These are phyloP conservation scores for Trilocha varians DNA, from an alignment of 2,888 invertebrate species.

Conservation along the genomic window DNA sequence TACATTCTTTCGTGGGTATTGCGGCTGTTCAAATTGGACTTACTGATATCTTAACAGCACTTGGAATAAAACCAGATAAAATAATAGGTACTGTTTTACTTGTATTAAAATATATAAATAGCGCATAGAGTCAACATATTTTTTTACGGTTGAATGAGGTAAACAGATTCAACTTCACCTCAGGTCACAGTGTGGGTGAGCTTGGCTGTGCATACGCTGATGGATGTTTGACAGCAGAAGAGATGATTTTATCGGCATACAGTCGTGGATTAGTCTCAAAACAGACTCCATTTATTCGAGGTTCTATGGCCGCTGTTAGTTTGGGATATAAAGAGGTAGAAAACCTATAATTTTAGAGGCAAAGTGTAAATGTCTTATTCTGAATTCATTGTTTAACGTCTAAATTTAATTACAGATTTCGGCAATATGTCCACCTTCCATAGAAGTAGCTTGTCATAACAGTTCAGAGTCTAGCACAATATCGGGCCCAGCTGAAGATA, in stretches of 20 bases:
- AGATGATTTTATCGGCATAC: constrained; percentile 87
- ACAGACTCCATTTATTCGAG: constrained; percentile 77
- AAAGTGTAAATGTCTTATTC: neutral
- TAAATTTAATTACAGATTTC: constrained; percentile 14
- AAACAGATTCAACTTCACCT: constrained; percentile 1
- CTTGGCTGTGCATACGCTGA: constrained; percentile 95
- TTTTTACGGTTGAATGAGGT: too few species aligned
- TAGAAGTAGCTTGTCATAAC: constrained; percentile 84
- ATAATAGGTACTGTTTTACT: constrained; percentile 39
- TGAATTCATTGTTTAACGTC: too few species aligned
- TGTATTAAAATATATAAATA: too few species aligned
- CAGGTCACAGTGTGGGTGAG: constrained; percentile 94
- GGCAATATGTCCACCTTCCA: constrained; percentile 38
- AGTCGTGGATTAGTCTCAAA: constrained; percentile 83
- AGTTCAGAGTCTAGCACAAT: constrained; percentile 82
- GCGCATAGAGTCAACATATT: too few species aligned
- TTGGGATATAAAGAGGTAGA: constrained; percentile 62
- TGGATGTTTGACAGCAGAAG: constrained; percentile 87
- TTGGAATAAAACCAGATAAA: constrained; percentile 17
- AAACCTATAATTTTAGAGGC: neutral
- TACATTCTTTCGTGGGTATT: constrained; percentile 82
- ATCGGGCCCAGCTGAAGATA: constrained; percentile 78
- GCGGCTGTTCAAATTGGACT: constrained; percentile 75
- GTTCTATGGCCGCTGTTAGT: constrained; percentile 92
- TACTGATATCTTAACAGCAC: constrained; percentile 26